These are phyloP conservation scores for Tricholauxania praeusta DNA, from an alignment of 2,888 invertebrate genomes.

Conservation along the genomic window DNA sequence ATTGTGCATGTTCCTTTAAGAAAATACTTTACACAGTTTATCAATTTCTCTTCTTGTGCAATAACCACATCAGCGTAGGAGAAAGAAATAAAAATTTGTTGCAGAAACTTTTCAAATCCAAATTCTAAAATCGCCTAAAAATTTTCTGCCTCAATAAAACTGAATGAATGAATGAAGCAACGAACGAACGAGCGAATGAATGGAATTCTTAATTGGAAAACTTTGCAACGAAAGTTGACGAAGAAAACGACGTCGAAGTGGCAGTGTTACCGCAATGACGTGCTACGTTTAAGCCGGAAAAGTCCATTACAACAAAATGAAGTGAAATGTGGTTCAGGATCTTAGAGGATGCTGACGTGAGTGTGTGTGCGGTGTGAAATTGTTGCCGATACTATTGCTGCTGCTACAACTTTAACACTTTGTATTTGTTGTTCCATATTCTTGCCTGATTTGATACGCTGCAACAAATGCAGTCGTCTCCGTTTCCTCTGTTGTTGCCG, in stretches of 20 bases:
- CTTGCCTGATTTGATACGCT: constrained; percentile 21
- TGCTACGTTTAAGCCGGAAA: constrained; percentile 41
- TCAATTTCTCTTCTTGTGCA: too few relatives aligned
- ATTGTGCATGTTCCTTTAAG: too few relatives aligned
- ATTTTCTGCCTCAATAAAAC: constrained; percentile 13
- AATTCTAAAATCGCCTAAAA: constrained; percentile 43
- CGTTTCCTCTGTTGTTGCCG: neutral
- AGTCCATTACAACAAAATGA: constrained; percentile 42
- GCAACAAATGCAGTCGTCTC: neutral
- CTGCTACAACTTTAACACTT: constrained; percentile 4
- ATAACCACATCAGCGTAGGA: neutral
- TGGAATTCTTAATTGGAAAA: constrained; percentile 51
- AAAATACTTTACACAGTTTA: too few relatives aligned
- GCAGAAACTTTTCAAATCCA: constrained; percentile 43
- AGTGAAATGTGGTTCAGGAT: constrained; percentile 15
- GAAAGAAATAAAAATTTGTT: neutral
- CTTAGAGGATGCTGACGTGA: neutral
- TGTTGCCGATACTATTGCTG: neutral
- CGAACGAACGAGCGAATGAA: constrained; percentile 28
- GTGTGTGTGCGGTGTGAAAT: too few relatives aligned
- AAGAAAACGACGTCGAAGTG: neutral
- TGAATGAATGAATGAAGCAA: neutral
- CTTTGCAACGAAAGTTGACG: constrained; percentile 38
- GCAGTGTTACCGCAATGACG: constrained; percentile 34
- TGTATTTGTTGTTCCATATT: constrained; percentile 15